These are phyloP conservation scores for Lineus longissimus DNA, from an alignment of 1,140 invertebrate species.

Conservation along the genomic window DNA sequence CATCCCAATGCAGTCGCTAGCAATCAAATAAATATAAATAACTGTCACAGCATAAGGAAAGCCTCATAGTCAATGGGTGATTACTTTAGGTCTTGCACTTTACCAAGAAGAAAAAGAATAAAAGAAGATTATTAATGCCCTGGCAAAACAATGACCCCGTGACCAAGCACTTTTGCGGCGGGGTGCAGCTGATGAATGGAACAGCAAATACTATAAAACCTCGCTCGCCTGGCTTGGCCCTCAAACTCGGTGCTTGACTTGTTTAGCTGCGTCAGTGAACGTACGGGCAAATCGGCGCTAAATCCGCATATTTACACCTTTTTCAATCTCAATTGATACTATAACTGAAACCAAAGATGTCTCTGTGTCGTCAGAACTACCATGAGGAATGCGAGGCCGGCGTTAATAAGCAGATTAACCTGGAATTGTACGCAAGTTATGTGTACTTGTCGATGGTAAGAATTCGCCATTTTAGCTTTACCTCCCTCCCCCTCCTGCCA, in stretches of 20 bases:
- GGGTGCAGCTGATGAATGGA: no score
- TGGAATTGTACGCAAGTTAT: constrained; percentile 81
- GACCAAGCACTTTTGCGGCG: no score
- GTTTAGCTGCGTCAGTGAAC: constrained; percentile 18
- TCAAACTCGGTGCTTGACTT: background rate
- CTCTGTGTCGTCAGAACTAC: constrained; percentile 69
- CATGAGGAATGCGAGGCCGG: constrained; percentile 68
- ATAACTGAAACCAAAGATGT: constrained; percentile 12
- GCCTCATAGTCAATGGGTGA: no score
- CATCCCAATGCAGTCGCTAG: no score
- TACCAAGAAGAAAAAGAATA: no score
- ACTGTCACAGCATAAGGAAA: no score
- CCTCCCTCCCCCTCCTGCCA: constrained; percentile 54
- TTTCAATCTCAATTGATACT: background rate
- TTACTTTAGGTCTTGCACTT: no score
- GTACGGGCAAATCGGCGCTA: constrained; percentile 11
- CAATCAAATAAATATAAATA: no score
- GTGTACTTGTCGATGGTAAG: constrained; percentile 79
- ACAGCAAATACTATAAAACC: no score
- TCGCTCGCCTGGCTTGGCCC: no score
- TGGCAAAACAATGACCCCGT: no score
- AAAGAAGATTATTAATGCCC: no score
- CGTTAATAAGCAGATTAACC: constrained; percentile 84
- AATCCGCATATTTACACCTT: background rate
- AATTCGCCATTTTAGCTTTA: constrained; percentile 75